phyloP scores from a whole-genome alignment of 2,888 invertebrate genomes.

The Eucera pruinosa region DNA sequence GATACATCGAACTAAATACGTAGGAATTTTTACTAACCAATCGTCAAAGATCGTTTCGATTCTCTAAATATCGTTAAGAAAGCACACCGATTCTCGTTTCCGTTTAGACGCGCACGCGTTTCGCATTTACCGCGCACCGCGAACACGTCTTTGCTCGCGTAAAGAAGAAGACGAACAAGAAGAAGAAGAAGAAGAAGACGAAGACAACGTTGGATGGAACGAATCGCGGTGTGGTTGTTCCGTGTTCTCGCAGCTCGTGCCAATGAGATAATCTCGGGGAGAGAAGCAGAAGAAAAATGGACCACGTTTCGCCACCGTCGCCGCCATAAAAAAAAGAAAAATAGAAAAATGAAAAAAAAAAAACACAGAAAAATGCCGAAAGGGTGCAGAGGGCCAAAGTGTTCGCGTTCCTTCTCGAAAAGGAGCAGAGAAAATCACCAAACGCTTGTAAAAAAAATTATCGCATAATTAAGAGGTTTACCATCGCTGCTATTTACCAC shows the following conservation, averaged over 20 bases:
- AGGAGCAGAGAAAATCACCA: not conserved
- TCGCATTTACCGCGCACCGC: too few relatives aligned
- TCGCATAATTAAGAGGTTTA: constrained; percentile 51
- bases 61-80: constrained; percentile 37
- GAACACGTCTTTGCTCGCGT: too few relatives aligned
- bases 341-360: not conserved
- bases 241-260: constrained; percentile 20
- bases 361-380: not conserved
- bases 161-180: too few relatives aligned
- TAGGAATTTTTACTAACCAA: constrained; percentile 61
- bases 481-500: constrained; percentile 45
- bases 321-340: not conserved
- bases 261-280: constrained; percentile 12
- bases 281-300: not conserved
- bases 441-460: constrained; percentile 59
- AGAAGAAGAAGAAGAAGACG: not conserved
- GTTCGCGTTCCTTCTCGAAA: constrained; percentile 8
- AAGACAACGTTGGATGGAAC: constrained; percentile 10
- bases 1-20: constrained; percentile 64
- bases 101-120: too few relatives aligned
- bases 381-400: constrained; percentile 13
- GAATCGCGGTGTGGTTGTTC: constrained; percentile 31
- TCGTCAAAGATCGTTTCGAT: constrained; percentile 31
- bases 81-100: too few relatives aligned
- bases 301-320: constrained; percentile 1